These are phyloP conservation scores for Pangasius sanitwongsei DNA, from an alignment of 2,797 vertebrate species.

Conservation along the genomic window DNA sequence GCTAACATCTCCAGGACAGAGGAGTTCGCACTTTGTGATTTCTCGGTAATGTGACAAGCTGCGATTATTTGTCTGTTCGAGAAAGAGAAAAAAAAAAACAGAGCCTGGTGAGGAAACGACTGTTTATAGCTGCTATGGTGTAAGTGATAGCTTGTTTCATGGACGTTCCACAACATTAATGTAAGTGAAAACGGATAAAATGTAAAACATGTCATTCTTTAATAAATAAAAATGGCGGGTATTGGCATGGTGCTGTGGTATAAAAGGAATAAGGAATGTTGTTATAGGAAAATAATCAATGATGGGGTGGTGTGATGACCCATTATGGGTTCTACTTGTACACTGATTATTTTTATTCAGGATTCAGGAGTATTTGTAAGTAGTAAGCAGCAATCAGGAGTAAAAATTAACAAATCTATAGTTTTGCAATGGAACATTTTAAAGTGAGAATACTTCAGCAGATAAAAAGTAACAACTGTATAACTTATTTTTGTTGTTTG, in stretches of 20 bases:
- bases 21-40: neutral
- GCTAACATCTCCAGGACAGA: neutral
- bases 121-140: neutral
- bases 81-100: neutral
- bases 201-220: neutral
- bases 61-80: neutral
- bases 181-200: neutral
- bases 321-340: neutral
- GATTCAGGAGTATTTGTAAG: neutral
- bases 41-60: no score
- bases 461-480: neutral
- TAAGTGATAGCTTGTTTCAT: neutral
- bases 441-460: neutral
- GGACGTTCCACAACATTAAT: neutral
- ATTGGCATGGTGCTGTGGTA: neutral
- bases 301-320: neutral
- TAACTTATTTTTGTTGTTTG: slow-evolving; percentile 50
- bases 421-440: neutral
- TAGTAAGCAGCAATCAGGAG: neutral
- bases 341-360: neutral
- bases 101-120: neutral
- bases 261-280: neutral
- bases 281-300: neutral
- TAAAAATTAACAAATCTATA: neutral
- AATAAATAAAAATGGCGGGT: neutral